These are phyloP conservation scores for Vanessa cardui DNA, from an alignment of 2,888 invertebrate genomes.

Conservation along the genomic window DNA sequence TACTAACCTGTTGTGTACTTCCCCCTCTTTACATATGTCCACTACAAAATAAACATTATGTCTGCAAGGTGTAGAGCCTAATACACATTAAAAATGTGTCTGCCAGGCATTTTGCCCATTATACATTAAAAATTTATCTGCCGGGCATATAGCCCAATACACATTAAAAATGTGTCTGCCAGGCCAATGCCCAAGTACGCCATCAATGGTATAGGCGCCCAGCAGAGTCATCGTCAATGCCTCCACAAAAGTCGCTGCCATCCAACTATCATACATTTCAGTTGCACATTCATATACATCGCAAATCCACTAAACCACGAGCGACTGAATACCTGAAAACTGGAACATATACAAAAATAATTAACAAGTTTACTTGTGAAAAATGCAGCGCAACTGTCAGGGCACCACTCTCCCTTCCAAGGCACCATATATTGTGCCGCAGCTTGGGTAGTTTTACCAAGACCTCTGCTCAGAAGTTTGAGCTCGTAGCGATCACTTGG, in stretches of 20 bases:
- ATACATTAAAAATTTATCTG: background rate
- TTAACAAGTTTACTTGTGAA: slow-evolving; percentile 25
- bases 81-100: background rate
- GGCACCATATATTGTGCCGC: too few species aligned
- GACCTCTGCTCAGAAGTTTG: too few species aligned
- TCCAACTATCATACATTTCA: background rate
- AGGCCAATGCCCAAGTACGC: background rate
- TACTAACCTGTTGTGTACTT: slow-evolving; percentile 92
- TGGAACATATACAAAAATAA: slow-evolving; percentile 3
- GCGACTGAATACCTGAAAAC: slow-evolving; percentile 1
- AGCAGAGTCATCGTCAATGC: background rate
- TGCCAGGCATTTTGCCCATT: background rate
- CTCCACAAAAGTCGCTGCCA: background rate
- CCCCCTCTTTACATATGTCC: slow-evolving; percentile 96
- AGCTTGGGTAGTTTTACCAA: too few species aligned
- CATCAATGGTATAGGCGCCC: background rate
- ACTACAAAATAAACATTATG: too few species aligned
- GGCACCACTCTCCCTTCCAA: slow-evolving; percentile 41
- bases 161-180: background rate
- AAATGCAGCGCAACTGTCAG: slow-evolving; percentile 30
- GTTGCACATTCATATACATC: background rate
- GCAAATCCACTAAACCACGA: background rate
- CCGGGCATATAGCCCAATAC: background rate
- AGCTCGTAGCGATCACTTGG: too few species aligned
- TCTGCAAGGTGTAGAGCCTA: too few species aligned